Evolutionary conservation across 2,113 vertebrate species (phyloP).

Genomic region (Xiphophorus maculatus): DNA sequence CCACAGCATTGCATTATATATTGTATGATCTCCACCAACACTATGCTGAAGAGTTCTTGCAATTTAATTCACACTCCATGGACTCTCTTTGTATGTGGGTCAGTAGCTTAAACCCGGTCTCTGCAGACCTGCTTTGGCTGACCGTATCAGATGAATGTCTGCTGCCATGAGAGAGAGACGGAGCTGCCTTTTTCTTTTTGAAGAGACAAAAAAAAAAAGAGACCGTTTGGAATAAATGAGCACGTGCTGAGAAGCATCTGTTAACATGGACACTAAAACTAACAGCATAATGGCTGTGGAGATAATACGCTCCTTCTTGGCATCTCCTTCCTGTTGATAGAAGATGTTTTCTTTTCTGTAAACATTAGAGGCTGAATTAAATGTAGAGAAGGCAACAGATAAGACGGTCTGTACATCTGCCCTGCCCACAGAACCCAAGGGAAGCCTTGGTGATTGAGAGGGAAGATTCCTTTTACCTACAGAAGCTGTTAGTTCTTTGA

Average conservation of each 20-base stretch:
- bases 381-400: neutral
- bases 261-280: slow-evolving; percentile 26
- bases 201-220: slow-evolving; percentile 6
- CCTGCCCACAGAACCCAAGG: slow-evolving; percentile 21
- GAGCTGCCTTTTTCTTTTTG: slow-evolving; percentile 19
- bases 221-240: slow-evolving; percentile 33
- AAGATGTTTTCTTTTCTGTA: slow-evolving; percentile 16
- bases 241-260: slow-evolving; percentile 45
- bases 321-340: slow-evolving; percentile 61
- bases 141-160: slow-evolving; percentile 56
- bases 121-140: slow-evolving; percentile 36
- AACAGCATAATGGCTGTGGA: slow-evolving; percentile 43
- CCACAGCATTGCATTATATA: neutral
- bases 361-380: slow-evolving; percentile 14
- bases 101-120: slow-evolving; percentile 42
- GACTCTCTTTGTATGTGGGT: slow-evolving; percentile 53
- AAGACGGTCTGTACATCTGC: slow-evolving; percentile 6
- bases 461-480: slow-evolving; percentile 21
- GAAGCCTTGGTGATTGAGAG: slow-evolving; percentile 21
- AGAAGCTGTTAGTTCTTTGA: slow-evolving; percentile 2
- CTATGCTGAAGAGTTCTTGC: slow-evolving; percentile 23
- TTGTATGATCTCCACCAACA: slow-evolving; percentile 30
- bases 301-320: slow-evolving; percentile 56
- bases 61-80: slow-evolving; percentile 12
- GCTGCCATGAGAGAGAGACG: slow-evolving; percentile 32